phyloP scores from a whole-genome alignment of 2,888 invertebrate genomes.

The Meghimatium bilineatum region DNA sequence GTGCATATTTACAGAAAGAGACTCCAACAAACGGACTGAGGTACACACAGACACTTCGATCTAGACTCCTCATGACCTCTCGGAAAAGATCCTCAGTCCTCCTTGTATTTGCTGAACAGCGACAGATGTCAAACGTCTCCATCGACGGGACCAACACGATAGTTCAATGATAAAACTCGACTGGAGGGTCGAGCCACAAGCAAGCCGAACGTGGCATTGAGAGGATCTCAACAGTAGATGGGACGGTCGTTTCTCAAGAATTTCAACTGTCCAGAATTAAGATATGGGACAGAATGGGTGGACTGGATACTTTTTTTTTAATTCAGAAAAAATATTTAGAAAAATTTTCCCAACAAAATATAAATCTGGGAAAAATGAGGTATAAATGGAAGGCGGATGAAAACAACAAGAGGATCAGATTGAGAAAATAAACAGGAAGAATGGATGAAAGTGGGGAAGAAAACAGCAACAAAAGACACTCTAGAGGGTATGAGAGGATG shows the following conservation, averaged over 20 bases:
- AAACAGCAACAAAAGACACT: neutral
- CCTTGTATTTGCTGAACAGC: conserved; percentile 34
- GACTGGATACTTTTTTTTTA: conserved; percentile 17
- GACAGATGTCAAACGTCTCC: conserved; percentile 31
- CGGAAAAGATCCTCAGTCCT: conserved; percentile 27
- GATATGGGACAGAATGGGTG: neutral
- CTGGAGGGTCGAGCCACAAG: conserved; percentile 14
- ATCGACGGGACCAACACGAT: neutral
- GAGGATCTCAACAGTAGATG: conserved; percentile 1
- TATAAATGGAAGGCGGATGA: neutral
- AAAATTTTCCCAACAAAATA: neutral
- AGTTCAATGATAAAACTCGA: conserved; percentile 26
- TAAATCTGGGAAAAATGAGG: neutral
- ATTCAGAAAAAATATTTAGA: neutral
- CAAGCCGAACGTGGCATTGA: neutral
- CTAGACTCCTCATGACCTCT: neutral
- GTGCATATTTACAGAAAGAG: neutral
- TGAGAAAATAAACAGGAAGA: neutral
- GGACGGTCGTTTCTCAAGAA: neutral
- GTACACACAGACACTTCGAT: conserved; percentile 35
- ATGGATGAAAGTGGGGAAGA: neutral
- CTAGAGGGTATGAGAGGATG: neutral
- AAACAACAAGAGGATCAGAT: neutral
- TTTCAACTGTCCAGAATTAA: neutral
- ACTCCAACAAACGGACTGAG: neutral